Conservation (phyloP, 53 echinoderm and acorn worm species). For the Arbacia lixula region DNA sequence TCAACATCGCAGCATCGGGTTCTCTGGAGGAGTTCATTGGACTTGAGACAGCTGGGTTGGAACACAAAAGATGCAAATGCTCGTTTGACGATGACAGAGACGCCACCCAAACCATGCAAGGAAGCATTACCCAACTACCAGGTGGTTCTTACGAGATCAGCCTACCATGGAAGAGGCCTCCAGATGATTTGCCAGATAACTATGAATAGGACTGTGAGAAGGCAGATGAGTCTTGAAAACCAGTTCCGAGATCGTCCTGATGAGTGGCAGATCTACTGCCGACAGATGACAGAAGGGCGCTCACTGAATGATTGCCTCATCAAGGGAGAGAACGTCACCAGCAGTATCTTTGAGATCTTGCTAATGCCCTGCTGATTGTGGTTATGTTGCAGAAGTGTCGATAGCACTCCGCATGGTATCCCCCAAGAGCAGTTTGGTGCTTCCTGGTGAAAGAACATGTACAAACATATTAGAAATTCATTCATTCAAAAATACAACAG, state of each 20-base stretch:
- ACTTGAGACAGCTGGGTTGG: conserved; percentile 62
- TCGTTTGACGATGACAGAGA: conserved; percentile 11
- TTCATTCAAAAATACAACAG: no score
- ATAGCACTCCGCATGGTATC: no score
- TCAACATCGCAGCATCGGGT: conserved; percentile 64
- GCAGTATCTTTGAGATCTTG: no score
- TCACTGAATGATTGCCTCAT: no score
- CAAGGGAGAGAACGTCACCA: no score
- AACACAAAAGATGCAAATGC: conserved; percentile 65
- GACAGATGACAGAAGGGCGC: conserved; percentile 75
- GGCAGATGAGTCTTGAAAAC: conserved; percentile 64
- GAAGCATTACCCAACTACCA: conserved; percentile 48
- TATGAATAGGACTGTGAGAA: conserved; percentile 61
- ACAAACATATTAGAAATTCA: no score
- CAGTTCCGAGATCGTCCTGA: conserved; percentile 58
- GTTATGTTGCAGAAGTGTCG: no score
- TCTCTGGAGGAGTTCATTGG: conserved; percentile 72
- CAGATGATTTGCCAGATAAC: conserved; percentile 74
- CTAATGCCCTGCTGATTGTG: no score
- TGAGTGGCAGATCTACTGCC: conserved; percentile 59
- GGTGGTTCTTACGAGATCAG: conserved; percentile 69
- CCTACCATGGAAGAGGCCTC: conserved; percentile 71
- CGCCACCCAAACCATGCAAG: conserved; percentile 49
- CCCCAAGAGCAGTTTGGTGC: no score
- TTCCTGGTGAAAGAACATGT: no score